Evolutionary conservation across 2,888 invertebrate genomes (phyloP).

Genomic region (Sphecodes monilicornis): DNA sequence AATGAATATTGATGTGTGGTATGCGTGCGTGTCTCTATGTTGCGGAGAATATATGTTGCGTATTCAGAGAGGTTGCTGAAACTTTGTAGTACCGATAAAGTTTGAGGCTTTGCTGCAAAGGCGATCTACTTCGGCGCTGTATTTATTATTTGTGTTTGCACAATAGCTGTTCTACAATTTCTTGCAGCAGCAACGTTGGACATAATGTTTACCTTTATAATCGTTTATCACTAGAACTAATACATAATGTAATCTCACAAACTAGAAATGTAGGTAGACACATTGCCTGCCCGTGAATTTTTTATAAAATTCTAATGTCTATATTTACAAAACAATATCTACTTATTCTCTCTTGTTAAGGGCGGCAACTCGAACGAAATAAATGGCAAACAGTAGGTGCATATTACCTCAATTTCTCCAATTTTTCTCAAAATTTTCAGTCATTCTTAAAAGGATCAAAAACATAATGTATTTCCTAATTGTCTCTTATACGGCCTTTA

Average conservation of each 20-base stretch:
- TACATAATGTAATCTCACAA: not conserved
- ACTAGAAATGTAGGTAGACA: not conserved
- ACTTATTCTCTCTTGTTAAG: too few species aligned
- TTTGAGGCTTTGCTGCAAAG: not conserved
- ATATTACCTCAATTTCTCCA: too few species aligned
- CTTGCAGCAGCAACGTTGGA: not conserved
- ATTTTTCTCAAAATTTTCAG: not conserved
- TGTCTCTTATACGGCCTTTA: too few species aligned
- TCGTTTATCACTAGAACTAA: not conserved
- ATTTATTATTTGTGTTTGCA: not conserved
- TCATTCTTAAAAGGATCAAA: not conserved
- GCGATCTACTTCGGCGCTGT: not conserved
- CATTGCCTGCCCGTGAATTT: not conserved
- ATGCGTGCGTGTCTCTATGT: not conserved
- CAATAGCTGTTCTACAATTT: not conserved
- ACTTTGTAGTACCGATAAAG: not conserved
- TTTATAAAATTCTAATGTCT: not conserved
- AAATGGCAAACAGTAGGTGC: too few species aligned
- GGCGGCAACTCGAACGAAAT: not conserved
- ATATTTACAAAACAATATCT: not conserved
- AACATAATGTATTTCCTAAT: not conserved
- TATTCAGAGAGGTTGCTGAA: not conserved
- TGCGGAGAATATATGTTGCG: not conserved
- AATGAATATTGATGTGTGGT: not conserved
- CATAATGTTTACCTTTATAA: not conserved